Evolutionary conservation across 2,797 vertebrate genomes (phyloP).

Genomic region (Esox lucius): DNA sequence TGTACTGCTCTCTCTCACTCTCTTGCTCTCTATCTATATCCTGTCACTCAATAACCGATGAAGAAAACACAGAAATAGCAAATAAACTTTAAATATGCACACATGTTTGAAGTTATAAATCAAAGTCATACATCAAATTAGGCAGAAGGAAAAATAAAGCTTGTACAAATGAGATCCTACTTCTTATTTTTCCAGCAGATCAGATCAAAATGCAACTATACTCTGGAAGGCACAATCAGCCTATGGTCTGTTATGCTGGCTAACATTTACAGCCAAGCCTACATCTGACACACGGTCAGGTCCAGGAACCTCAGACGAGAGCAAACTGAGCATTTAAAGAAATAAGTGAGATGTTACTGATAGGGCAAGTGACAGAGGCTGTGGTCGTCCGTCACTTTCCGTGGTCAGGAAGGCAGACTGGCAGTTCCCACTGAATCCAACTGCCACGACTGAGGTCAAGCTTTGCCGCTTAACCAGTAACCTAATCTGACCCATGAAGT

Average conservation of each 20-base stretch:
- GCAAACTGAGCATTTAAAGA: conserved; percentile 43
- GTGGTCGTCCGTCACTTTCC: conserved; percentile 14
- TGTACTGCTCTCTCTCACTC: conserved; percentile 37
- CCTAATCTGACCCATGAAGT: conserved; percentile 70
- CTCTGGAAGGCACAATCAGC: conserved; percentile 21
- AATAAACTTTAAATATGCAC: conserved; percentile 61
- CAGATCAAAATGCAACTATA: background rate
- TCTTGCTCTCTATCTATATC: conserved; percentile 51
- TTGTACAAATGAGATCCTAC: conserved; percentile 40
- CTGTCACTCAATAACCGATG: conserved; percentile 67
- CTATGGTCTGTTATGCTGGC: conserved; percentile 12
- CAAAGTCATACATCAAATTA: conserved; percentile 34
- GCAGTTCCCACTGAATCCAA: conserved; percentile 43
- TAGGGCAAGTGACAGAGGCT: conserved; percentile 36
- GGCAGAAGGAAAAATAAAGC: conserved; percentile 50
- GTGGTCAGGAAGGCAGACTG: conserved; percentile 28
- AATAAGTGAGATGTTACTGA: conserved; percentile 56
- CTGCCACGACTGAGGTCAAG: conserved; percentile 60
- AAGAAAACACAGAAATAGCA: conserved; percentile 53
- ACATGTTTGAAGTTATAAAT: conserved; percentile 47
- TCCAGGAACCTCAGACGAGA: conserved; percentile 39
- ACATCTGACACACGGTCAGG: conserved; percentile 30
- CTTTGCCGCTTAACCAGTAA: conserved; percentile 58
- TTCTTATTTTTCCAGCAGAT: background rate
- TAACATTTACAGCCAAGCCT: conserved; percentile 10